Base-by-base conservation (phyloP, 2,888 invertebrate species). In the Seira ritae region DNA sequence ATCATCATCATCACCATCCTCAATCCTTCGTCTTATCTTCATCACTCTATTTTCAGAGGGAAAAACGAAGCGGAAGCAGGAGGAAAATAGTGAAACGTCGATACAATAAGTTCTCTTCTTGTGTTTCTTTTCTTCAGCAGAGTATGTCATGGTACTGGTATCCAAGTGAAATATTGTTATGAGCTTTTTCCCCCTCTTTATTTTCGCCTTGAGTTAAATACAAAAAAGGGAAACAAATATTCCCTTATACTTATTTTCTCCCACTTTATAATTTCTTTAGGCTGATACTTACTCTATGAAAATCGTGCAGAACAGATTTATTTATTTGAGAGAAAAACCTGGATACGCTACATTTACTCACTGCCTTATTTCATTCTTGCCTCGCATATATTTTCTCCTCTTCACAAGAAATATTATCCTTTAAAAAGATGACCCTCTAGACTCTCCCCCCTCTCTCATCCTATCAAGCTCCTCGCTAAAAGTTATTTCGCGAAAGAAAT, bases 251-350 rank as follows among this genome's bases (percentile, higher is more conserved):
- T 31, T 31, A 31, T 31, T 31, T 31, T 31, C 31, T 31, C 8
- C 8, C 8, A 31, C 8, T 31, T 31, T 31, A 31, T 31, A 31
- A 31, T 31, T 31, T 31, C 8, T 8, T 8, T 31, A 31, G 6
- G 15, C 50, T 50, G 6, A 50, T n/a, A 15, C 50, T n/a, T n/a
- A 15, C 71, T 55, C 42, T 31, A 69, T 75, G 70, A 80, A 80
- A 75, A 75, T 80, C 75, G 74, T 74, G 80, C 80, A 80, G 75
- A 80, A 80, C 80, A 76, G 81, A 76, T 71, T 76, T 81, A 81
- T 81, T 76, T 81, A 81, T 81, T 81, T 71, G 76, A 76, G 71
- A 76, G 22, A 20, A 81, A 68, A 75, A 75, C 69, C 81, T 81
- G 81, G 81, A 76, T 68, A 81, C 81, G 81, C 71, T 81, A 81